These are phyloP conservation scores for Nephila pilipes DNA, from an alignment of 1,140 invertebrate genomes.

Conservation along the genomic window DNA sequence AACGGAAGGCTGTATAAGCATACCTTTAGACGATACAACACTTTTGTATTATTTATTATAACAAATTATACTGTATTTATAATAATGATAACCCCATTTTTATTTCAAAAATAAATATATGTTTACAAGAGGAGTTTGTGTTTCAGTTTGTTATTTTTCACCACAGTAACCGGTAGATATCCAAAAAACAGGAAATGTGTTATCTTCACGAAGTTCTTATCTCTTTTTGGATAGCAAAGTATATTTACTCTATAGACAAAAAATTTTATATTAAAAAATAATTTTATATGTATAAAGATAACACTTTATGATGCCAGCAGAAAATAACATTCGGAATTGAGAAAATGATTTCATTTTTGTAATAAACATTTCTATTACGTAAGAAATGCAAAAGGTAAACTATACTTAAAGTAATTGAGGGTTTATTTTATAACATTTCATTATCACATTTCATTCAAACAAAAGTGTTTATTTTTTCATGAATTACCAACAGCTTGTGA, in stretches of 20 bases:
- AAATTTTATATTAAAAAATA: neutral
- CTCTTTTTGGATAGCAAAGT: neutral
- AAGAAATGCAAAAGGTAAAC: neutral
- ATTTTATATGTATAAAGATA: neutral
- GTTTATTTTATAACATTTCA: neutral
- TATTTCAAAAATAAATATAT: no score
- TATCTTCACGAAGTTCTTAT: neutral
- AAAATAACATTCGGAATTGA: neutral
- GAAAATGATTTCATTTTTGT: neutral
- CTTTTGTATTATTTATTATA: no score
- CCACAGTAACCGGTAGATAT: no score
- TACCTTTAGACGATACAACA: no score
- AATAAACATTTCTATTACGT: neutral
- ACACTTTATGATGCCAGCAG: neutral
- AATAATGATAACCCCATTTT: no score
- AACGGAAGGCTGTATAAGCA: no score
- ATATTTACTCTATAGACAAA: neutral
- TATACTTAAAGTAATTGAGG: neutral
- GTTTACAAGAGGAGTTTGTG: no score
- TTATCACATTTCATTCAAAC: no score
- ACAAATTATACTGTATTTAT: no score
- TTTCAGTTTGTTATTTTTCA: no score
- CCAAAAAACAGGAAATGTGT: neutral
- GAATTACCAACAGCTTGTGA: no score
- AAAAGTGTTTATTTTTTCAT: no score